Percentiles rank a stretch among this genome's conserved stretches.
Conservation (phyloP, 2,113 vertebrate species). For the Girardinichthys multiradiatus region DNA sequence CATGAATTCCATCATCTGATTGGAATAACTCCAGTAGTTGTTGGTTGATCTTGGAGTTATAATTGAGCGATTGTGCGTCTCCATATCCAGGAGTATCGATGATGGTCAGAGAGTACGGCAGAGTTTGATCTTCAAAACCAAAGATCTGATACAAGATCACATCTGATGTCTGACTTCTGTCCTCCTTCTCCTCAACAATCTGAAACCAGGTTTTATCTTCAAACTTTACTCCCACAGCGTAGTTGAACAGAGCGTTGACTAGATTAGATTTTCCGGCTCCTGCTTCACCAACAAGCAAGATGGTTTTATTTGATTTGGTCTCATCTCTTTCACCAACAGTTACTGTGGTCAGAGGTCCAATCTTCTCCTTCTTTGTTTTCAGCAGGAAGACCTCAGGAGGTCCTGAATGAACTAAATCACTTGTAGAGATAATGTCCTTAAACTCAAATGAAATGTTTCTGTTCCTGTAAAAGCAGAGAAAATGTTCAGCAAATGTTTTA, state of each 20-base stretch:
- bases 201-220: slow-evolving; percentile 32
- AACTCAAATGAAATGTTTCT: no score
- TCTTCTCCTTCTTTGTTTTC: not conserved
- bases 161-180: slow-evolving; percentile 33
- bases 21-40: slow-evolving; percentile 11
- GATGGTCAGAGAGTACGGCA: not conserved
- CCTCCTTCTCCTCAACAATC: not conserved
- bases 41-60: not conserved
- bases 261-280: not conserved
- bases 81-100: not conserved
- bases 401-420: not conserved
- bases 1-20: slow-evolving; percentile 2
- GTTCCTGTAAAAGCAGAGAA: not conserved
- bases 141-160: slow-evolving; percentile 24
- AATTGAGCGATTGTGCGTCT: not conserved
- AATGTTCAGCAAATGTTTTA: not conserved
- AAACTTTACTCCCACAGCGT: slow-evolving; percentile 9
- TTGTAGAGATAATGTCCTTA: not conserved
- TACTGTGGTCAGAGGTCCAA: not conserved
- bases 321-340: slow-evolving; percentile 7
- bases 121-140: not conserved
- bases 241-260: not conserved
- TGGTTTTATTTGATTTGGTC: slow-evolving; percentile 9
- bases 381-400: not conserved
- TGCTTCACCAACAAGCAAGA: slow-evolving; percentile 30